phyloP scores from a whole-genome alignment of 2,113 vertebrate species.

The Xenopus tropicalis region DNA sequence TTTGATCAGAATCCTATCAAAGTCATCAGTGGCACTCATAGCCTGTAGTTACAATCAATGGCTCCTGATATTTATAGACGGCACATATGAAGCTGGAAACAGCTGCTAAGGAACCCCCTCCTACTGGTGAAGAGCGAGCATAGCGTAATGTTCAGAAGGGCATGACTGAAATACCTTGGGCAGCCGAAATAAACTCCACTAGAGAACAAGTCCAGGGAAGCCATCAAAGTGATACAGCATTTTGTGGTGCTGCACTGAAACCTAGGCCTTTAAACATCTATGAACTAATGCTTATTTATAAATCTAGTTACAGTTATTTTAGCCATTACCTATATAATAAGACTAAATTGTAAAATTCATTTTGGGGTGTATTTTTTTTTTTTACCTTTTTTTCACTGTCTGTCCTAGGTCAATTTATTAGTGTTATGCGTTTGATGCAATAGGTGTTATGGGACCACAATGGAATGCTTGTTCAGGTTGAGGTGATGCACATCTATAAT shows the following conservation, averaged over 20 bases:
- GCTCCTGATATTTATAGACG: slow-evolving; percentile 47
- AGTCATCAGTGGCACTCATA: slow-evolving; percentile 46
- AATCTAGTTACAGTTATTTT: too few relatives aligned
- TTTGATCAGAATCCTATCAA: slow-evolving; percentile 43
- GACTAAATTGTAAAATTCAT: too few relatives aligned
- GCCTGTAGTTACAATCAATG: slow-evolving; percentile 26
- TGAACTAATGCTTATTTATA: too few relatives aligned
- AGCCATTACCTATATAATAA: too few relatives aligned
- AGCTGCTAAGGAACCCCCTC: slow-evolving; percentile 38
- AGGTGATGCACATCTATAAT: too few relatives aligned
- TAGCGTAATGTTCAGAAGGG: slow-evolving; percentile 9
- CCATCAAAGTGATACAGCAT: slow-evolving; percentile 40
- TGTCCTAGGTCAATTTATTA: too few relatives aligned
- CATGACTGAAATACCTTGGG: slow-evolving; percentile 11
- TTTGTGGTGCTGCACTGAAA: not conserved
- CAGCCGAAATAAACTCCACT: slow-evolving; percentile 2
- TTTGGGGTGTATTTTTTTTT: too few relatives aligned
- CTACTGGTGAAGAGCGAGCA: slow-evolving; percentile 28
- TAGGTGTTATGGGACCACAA: too few relatives aligned
- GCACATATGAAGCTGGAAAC: slow-evolving; percentile 3
- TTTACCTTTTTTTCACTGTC: too few relatives aligned
- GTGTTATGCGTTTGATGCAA: too few relatives aligned
- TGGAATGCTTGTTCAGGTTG: too few relatives aligned
- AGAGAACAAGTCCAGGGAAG: not conserved
- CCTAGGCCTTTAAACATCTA: too few relatives aligned